A percentile compares a stretch with the other conserved stretches of the same genome.
These are phyloP conservation scores for Callionymus lyra DNA, from an alignment of 2,113 vertebrate species.

Conservation along the genomic window DNA sequence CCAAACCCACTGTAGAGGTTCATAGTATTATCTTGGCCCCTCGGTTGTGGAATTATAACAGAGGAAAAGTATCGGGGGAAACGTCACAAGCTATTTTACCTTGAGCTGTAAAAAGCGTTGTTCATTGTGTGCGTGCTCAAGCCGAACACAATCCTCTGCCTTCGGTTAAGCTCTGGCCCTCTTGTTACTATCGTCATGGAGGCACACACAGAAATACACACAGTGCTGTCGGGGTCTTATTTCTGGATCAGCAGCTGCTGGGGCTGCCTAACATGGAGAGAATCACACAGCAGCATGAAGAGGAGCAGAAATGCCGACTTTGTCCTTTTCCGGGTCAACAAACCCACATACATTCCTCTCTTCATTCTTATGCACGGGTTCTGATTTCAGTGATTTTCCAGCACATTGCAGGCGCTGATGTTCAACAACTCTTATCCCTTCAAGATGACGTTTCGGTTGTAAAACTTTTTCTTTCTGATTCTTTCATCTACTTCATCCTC, in stretches of 20 bases:
- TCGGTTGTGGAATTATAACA: too few species aligned
- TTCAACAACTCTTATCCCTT: not conserved
- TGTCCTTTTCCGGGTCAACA: conserved; percentile 1
- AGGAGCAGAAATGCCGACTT: conserved; percentile 12
- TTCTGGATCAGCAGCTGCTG: conserved; percentile 44
- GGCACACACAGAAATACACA: conserved; percentile 13
- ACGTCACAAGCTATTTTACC: conserved; percentile 13
- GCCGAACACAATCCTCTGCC: conserved; percentile 25
- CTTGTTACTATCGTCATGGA: conserved; percentile 26
- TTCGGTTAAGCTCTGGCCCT: conserved; percentile 19
- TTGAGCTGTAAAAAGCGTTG: conserved; percentile 34
- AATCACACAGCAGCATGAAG: conserved; percentile 11
- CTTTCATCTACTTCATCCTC: conserved; percentile 1
- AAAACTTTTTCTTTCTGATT: not conserved
- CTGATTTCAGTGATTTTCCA: not conserved
- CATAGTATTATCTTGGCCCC: too few species aligned
- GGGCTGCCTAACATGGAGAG: conserved; percentile 11
- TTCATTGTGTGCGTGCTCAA: conserved; percentile 19
- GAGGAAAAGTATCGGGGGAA: conserved; percentile 2
- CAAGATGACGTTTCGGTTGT: not conserved
- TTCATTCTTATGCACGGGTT: conserved; percentile 1
- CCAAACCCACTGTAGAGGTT: too few species aligned
- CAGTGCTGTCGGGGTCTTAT: conserved; percentile 27
- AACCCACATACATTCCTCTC: not conserved
- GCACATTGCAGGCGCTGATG: not conserved